These are phyloP conservation scores for Trichonephila clavipes DNA, from an alignment of 1,140 invertebrate genomes.

Conservation along the genomic window DNA sequence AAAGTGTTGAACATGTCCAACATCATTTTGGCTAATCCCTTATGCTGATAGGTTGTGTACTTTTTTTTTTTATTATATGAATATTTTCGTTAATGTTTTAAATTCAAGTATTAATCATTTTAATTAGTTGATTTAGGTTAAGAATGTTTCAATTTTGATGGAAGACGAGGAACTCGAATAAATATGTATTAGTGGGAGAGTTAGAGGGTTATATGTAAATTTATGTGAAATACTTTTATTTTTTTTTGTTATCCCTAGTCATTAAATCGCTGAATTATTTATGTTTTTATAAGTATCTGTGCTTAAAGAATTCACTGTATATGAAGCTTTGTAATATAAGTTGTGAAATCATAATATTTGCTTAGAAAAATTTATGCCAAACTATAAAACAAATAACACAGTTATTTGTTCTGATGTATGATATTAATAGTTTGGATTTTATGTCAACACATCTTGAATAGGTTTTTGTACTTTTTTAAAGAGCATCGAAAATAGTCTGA, in stretches of 20 bases:
- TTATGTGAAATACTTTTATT: background rate
- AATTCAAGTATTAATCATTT: too few species aligned
- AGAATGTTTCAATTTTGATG: too few species aligned
- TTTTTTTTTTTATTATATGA: too few species aligned
- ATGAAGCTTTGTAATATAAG: background rate
- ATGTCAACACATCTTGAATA: background rate
- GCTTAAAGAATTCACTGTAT: background rate
- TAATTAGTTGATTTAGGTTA: too few species aligned
- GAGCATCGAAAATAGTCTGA: background rate
- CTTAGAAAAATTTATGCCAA: background rate
- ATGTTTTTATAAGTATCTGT: slow-evolving; percentile 5
- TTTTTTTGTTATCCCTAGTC: slow-evolving; percentile 9
- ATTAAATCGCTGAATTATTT: slow-evolving; percentile 29
- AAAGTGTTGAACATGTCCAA: too few species aligned
- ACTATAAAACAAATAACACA: background rate
- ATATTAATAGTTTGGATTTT: background rate
- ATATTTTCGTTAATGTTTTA: too few species aligned
- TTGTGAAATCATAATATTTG: background rate
- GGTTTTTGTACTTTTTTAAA: background rate
- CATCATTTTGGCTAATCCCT: too few species aligned
- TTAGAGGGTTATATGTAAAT: slow-evolving; percentile 6
- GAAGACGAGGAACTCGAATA: too few species aligned
- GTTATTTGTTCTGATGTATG: background rate
- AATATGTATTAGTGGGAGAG: background rate
- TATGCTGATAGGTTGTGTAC: too few species aligned